A percentile compares a stretch with the other conserved stretches of the same genome.
Evolutionary conservation across 2,797 vertebrate species (phyloP).

Genomic region (Podarcis siculus): DNA sequence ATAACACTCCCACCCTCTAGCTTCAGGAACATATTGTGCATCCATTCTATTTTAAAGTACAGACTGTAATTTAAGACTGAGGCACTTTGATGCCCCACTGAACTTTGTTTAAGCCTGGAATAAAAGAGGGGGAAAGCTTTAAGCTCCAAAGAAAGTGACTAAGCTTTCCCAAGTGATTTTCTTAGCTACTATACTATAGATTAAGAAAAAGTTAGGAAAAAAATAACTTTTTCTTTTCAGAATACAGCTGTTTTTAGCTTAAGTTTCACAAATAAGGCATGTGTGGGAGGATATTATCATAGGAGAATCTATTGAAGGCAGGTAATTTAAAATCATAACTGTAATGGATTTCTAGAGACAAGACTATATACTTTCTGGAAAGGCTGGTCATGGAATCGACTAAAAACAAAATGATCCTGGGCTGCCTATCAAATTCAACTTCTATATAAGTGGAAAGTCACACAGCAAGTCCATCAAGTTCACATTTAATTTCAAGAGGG

Average conservation of each 20-base stretch:
- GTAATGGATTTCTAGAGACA: background rate
- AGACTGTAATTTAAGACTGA: constrained; percentile 85
- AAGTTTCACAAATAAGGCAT: constrained; percentile 22
- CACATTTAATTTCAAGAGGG: background rate
- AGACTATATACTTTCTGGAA: background rate
- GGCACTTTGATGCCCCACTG: constrained; percentile 85
- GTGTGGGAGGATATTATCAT: background rate
- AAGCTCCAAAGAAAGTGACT: constrained; percentile 78
- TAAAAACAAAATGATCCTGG: background rate
- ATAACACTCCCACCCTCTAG: constrained; percentile 83
- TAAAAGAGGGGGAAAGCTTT: constrained; percentile 74
- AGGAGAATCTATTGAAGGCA: background rate
- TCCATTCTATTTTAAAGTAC: constrained; percentile 85
- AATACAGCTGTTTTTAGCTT: constrained; percentile 4
- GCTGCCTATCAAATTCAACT: background rate
- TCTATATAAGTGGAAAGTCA: background rate
- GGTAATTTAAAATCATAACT: background rate
- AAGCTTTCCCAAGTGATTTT: constrained; percentile 75
- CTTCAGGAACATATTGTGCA: constrained; percentile 81
- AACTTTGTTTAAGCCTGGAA: constrained; percentile 85
- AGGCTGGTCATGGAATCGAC: background rate
- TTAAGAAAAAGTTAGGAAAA: constrained; percentile 45
- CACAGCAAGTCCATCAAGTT: background rate
- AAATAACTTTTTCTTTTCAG: constrained; percentile 41
- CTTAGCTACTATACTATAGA: constrained; percentile 54